Evolutionary conservation across 2,888 invertebrate genomes (phyloP).

Genomic region (Drosophila setosimentum): DNA sequence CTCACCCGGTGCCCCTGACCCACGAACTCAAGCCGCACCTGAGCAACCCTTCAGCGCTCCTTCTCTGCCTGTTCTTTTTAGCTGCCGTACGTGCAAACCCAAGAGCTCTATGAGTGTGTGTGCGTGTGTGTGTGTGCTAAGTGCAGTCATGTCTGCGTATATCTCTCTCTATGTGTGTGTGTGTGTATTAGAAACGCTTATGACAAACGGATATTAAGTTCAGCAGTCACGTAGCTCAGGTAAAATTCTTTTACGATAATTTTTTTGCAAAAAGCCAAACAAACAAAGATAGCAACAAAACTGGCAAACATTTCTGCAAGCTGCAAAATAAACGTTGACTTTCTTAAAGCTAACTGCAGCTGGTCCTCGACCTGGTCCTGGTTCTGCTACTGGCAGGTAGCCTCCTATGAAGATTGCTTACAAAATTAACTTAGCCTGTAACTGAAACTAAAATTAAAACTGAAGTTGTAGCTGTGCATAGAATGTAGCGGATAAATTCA

Average conservation of each 20-base stretch:
- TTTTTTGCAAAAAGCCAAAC: slow-evolving; percentile 58
- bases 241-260: slow-evolving; percentile 84
- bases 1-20: not conserved
- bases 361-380: not conserved
- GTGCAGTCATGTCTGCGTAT: slow-evolving; percentile 56
- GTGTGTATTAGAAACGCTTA: slow-evolving; percentile 72
- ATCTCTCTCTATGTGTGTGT: slow-evolving; percentile 38
- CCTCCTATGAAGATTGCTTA: not conserved
- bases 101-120: slow-evolving; percentile 7
- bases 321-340: slow-evolving; percentile 34
- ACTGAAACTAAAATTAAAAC: slow-evolving; percentile 1
- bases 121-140: slow-evolving; percentile 48
- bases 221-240: slow-evolving; percentile 83
- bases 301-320: slow-evolving; percentile 38
- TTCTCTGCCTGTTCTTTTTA: slow-evolving; percentile 42
- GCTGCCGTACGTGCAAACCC: slow-evolving; percentile 52
- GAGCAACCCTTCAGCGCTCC: slow-evolving; percentile 18
- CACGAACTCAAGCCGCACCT: not conserved
- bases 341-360: slow-evolving; percentile 14
- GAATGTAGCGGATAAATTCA: slow-evolving; percentile 13
- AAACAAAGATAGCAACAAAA: slow-evolving; percentile 35
- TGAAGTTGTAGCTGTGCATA: not conserved
- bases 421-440: slow-evolving; percentile 1
- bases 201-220: slow-evolving; percentile 77
- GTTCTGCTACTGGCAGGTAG: not conserved